Base-by-base conservation (phyloP, 2,797 vertebrate species). In the Tauraco hartlaubi region DNA sequence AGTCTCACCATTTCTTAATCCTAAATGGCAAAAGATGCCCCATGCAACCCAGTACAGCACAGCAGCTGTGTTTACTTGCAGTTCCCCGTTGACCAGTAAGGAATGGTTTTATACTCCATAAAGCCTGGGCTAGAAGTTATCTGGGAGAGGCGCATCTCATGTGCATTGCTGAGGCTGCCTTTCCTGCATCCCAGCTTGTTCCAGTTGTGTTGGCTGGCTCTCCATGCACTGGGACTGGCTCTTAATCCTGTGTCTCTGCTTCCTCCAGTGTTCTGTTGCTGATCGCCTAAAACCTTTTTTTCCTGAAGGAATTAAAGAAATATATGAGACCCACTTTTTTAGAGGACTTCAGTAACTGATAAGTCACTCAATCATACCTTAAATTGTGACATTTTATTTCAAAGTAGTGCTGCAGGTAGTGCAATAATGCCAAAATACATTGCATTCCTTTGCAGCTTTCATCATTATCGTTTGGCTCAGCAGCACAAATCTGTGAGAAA, bases 321-420 rank as follows among this genome's bases (percentile, higher is more conserved):
- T 91, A 31, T 5, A 13, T 92, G 74, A 77, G 78, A 52, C 31
- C 49, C 11, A 9, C 33, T 92, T 52, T 71, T 93, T 63, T 28
- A 79, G 78, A 92, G 71, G 74, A 92, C 66, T 88, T 46, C 31
- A 79, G 76, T 90, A 61, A 56, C 87, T 88, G 88, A 66, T 90
- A 86, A 95, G 95, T 96, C 85, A 94, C 71, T 95, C 94, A 73
- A 79, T 95, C 91, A 85, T 48, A 90, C 67, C 71, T 90, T 49
- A 85, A 90, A 86, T 76, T 88, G 85, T 92, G 90, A 94, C 73
- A 71, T 90, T 93, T 94, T 74, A 94, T 96, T 92, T 94, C 90
- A 79, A 88, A 94, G 91, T 35, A 73, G 77, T 64, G 74, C 83
- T 94, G 85, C 90, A 96, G 88, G 88, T 96, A 92, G 83, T 82